Conservation (phyloP, 2,113 vertebrate genomes). For the Alligator sinensis region DNA sequence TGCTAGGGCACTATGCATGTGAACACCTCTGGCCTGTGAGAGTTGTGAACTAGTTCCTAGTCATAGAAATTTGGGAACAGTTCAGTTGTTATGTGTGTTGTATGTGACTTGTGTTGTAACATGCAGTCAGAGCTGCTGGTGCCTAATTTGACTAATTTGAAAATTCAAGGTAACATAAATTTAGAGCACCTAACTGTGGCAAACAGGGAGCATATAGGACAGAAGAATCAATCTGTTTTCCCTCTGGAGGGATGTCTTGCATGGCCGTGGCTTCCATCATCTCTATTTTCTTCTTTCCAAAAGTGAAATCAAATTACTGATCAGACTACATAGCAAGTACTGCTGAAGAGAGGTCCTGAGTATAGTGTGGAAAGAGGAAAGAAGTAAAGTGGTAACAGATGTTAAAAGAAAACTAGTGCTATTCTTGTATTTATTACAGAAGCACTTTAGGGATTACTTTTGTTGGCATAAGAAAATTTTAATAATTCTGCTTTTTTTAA, state of each 20-base stretch:
- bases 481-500: neutral
- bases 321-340: neutral
- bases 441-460: conserved; percentile 7
- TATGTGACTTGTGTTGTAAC: neutral
- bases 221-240: neutral
- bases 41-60: no score
- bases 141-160: neutral
- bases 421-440: neutral
- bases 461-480: neutral
- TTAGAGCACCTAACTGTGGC: neutral
- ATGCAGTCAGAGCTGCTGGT: neutral
- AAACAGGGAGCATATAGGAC: neutral
- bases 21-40: no score
- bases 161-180: neutral
- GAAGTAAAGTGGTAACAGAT: neutral
- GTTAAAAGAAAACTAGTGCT: neutral
- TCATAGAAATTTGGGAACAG: no score
- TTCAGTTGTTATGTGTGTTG: no score
- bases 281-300: conserved; percentile 3
- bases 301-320: neutral
- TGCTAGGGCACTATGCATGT: no score
- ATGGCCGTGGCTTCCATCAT: neutral
- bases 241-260: neutral
- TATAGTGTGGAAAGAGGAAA: neutral
- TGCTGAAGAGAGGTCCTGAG: neutral